A percentile compares a stretch with the other conserved stretches of the same genome.
Evolutionary conservation across 2,797 vertebrate species (phyloP).

Genomic region (Gallirallus australis): DNA sequence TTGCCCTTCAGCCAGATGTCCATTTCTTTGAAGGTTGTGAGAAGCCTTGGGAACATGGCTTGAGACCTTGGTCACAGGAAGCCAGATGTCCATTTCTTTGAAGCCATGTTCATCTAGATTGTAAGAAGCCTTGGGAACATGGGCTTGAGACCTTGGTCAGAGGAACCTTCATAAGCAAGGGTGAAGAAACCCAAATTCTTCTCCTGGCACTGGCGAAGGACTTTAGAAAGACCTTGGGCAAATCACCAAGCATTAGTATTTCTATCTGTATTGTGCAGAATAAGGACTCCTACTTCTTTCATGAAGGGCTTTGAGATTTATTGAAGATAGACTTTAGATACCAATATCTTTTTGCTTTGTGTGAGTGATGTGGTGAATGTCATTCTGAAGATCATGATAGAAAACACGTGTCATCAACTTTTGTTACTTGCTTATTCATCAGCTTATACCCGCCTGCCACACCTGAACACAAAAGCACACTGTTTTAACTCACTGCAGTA

Average conservation of each 20-base stretch:
- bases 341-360: neutral
- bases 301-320: neutral
- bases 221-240: neutral
- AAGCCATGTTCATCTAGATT: neutral
- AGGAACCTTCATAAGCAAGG: neutral
- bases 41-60: neutral
- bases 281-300: neutral
- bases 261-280: neutral
- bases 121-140: neutral
- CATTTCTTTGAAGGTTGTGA: neutral
- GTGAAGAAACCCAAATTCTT: neutral
- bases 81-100: neutral
- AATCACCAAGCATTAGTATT: neutral
- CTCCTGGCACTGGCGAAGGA: neutral
- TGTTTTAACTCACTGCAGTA: neutral
- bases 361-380: neutral
- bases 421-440: neutral
- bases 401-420: neutral
- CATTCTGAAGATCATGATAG: neutral
- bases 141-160: neutral
- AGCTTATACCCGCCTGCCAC: neutral
- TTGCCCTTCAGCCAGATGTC: neutral
- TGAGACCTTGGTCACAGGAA: neutral
- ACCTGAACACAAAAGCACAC: rapidly evolving
- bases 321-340: neutral